A percentile compares a stretch with the other conserved stretches of the same genome.
Conservation (phyloP, 1,140 invertebrate species). For the Centruroides sculpturatus region DNA sequence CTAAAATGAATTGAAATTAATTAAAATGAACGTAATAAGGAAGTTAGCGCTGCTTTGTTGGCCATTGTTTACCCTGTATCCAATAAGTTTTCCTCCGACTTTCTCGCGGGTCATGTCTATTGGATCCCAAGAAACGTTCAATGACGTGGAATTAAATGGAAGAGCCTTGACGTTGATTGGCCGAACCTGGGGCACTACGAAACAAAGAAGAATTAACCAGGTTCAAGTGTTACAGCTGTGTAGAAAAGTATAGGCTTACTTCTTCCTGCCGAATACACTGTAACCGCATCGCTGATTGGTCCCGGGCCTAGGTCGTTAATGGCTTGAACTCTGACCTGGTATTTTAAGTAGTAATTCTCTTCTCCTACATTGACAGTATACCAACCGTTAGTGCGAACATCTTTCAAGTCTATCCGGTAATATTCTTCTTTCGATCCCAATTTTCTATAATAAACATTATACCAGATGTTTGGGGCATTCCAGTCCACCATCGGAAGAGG, state of each 20-base stretch:
- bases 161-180: slow-evolving; percentile 62
- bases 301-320: slow-evolving; percentile 65
- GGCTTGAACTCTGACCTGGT: slow-evolving; percentile 71
- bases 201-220: not conserved
- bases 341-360: slow-evolving; percentile 69
- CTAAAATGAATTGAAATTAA: slow-evolving; percentile 26
- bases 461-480: slow-evolving; percentile 75
- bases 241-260: slow-evolving; percentile 22
- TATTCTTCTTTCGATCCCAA: slow-evolving; percentile 43
- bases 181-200: slow-evolving; percentile 66
- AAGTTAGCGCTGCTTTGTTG: not conserved
- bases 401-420: slow-evolving; percentile 45
- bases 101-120: slow-evolving; percentile 70
- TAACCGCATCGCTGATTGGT: slow-evolving; percentile 55
- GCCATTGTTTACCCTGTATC: slow-evolving; percentile 51
- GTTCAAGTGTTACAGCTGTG: not conserved
- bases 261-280: slow-evolving; percentile 82
- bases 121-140: slow-evolving; percentile 81
- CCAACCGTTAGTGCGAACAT: slow-evolving; percentile 57
- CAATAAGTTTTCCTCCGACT: slow-evolving; percentile 75
- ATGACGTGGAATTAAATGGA: slow-evolving; percentile 74
- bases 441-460: slow-evolving; percentile 74
- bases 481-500: slow-evolving; percentile 57
- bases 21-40: not conserved
- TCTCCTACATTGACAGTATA: slow-evolving; percentile 49